phyloP scores from a whole-genome alignment of 2,113 vertebrate species.

The Equus quagga region DNA sequence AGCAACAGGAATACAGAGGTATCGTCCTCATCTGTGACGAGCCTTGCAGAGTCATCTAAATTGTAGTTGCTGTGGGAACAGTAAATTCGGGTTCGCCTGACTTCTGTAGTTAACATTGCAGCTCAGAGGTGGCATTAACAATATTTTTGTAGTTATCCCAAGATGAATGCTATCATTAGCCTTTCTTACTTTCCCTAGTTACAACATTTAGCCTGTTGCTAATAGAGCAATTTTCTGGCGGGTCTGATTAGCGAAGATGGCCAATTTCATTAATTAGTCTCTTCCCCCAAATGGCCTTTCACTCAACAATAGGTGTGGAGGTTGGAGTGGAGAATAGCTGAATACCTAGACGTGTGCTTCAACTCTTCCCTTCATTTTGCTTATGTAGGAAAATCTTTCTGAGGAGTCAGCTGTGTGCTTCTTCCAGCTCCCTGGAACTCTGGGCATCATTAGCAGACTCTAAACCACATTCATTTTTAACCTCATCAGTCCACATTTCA shows the following conservation, averaged over 20 bases:
- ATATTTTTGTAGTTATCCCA: constrained; percentile 59
- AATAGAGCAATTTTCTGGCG: constrained; percentile 37
- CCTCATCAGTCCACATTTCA: neutral
- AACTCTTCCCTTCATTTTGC: neutral
- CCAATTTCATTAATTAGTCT: constrained; percentile 64
- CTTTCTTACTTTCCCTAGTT: constrained; percentile 55
- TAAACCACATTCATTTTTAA: neutral
- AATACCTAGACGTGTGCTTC: neutral
- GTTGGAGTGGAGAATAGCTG: neutral
- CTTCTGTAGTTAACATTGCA: constrained; percentile 29
- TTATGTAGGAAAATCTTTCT: neutral
- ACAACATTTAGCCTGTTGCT: constrained; percentile 19
- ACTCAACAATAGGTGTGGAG: neutral
- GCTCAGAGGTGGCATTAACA: constrained; percentile 39
- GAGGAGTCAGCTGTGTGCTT: neutral
- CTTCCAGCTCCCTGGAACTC: neutral
- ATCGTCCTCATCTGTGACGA: neutral
- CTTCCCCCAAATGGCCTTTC: constrained; percentile 41
- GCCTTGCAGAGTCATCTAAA: neutral
- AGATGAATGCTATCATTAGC: constrained; percentile 54
- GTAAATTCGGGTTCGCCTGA: constrained; percentile 40
- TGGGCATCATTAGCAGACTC: neutral
- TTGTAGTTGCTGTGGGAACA: constrained; percentile 64
- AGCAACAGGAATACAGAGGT: neutral
- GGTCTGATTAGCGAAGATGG: constrained; percentile 14